Evolutionary conservation across 2,888 invertebrate genomes (phyloP).

Genomic region (Metalampra italica): DNA sequence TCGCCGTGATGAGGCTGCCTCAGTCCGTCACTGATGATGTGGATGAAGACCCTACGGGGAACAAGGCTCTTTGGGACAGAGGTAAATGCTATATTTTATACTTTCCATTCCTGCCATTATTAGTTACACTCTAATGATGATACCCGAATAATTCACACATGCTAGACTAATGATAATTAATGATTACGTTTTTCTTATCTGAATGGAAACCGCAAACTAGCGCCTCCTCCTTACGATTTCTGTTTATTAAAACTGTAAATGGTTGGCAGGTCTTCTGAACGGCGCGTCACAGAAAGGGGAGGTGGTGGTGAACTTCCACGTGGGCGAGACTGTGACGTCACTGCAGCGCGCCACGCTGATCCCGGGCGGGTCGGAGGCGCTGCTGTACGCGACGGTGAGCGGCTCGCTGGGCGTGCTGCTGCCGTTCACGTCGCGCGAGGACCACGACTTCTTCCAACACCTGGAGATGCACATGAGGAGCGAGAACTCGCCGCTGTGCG

Average conservation of each 20-base stretch:
- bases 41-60: conserved; percentile 99
- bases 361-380: conserved; percentile 97
- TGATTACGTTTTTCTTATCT: conserved; percentile 58
- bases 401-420: conserved; percentile 96
- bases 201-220: conserved; percentile 19
- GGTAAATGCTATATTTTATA: conserved; percentile 46
- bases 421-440: conserved; percentile 96
- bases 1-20: conserved; percentile 93
- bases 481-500: conserved; percentile 97
- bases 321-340: conserved; percentile 97
- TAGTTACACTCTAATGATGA: conserved; percentile 43
- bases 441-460: conserved; percentile 99
- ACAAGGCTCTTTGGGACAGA: conserved; percentile 97
- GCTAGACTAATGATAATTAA: conserved; percentile 75
- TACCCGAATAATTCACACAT: conserved; percentile 62
- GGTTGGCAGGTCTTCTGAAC: conserved; percentile 87
- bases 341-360: conserved; percentile 97
- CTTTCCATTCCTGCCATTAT: neutral
- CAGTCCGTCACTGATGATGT: conserved; percentile 97
- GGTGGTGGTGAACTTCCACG: conserved; percentile 93
- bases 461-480: conserved; percentile 99
- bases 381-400: conserved; percentile 97
- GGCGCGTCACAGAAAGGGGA: conserved; percentile 99
- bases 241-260: neutral
- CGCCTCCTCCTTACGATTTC: neutral